Base-by-base conservation (phyloP, 2,113 vertebrate genomes). In the Scomber scombrus region DNA sequence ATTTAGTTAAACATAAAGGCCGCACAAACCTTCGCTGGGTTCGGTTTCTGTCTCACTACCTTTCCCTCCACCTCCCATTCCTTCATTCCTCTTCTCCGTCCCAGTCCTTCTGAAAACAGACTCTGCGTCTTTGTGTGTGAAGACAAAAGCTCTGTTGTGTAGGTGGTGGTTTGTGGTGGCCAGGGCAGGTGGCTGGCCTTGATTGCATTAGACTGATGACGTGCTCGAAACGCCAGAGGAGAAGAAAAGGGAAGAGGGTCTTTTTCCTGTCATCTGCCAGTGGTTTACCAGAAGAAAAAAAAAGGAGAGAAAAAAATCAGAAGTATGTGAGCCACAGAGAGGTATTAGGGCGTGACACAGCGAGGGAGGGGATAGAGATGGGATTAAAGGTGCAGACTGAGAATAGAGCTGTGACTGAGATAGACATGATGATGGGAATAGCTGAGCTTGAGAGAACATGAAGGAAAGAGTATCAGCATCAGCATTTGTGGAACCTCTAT, bases 131-230 rank as follows among this genome's bases (percentile, higher is more conserved):
- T 64, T 75, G 81, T 87, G 60, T 7, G 21, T n/a, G 4, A 65
- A 86, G 65, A 89, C 85, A 91, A 84, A 82, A 60, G 62, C 63
- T 57, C 54, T 63, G 71, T 85, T 75, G 77, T 89, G 67, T 49
- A 83, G 73, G 71, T 67, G 75, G 72, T 54, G 75, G 51, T 82
- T 80, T 73, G 82, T 21, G 14, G 70, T 57, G 55, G 47, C 21
- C 43, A 6, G 72, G 62, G 76, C 89, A 87, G 84, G 87, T 86
- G 88, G 55, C 15, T 2, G 56, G 68, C 10, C 60, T 66, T 76
- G 80, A 80, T 89, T 87, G 75, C 81, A 86, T 89, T 82, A 88
- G 71, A 75, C 62, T 13, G 78, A 81, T 88, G 89, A 90, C 58
- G 31, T 43, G 26, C 23, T 46, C 3, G 31, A 71, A 82, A 74